These are phyloP conservation scores for Campoletis raptor DNA, from an alignment of 2,888 invertebrate genomes.

Conservation along the genomic window DNA sequence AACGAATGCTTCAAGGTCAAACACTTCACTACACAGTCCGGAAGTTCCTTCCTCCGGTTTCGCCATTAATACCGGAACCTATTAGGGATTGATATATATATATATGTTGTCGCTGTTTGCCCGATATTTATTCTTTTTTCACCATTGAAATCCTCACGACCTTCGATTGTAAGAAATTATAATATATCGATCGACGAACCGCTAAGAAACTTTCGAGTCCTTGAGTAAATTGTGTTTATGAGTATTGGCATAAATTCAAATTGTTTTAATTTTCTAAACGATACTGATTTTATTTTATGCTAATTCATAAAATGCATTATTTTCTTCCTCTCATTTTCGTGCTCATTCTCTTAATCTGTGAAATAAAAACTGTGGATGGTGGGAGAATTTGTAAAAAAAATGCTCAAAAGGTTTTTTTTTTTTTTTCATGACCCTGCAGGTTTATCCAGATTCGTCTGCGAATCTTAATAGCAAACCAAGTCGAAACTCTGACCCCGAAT, in stretches of 20 bases:
- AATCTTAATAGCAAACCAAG: background rate
- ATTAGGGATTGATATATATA: conserved; percentile 17
- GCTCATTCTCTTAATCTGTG: background rate
- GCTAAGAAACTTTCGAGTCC: conserved; percentile 28
- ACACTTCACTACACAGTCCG: conserved; percentile 44
- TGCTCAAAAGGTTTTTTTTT: background rate
- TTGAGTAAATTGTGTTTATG: conserved; percentile 21
- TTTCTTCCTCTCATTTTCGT: background rate
- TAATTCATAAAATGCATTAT: background rate
- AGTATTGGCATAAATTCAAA: background rate
- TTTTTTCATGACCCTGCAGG: background rate
- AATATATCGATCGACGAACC: conserved; percentile 47
- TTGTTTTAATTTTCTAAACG: conserved; percentile 8
- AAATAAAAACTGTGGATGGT: background rate
- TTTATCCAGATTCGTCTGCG: background rate
- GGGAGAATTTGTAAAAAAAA: background rate
- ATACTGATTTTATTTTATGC: background rate
- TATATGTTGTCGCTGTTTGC: background rate
- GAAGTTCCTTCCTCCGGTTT: conserved; percentile 54
- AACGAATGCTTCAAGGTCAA: conserved; percentile 58
- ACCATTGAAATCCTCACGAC: conserved; percentile 46
- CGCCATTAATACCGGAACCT: conserved; percentile 41
- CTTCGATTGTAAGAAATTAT: conserved; percentile 50
- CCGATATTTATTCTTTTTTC: conserved; percentile 20
- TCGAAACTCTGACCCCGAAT: background rate